A percentile compares a stretch with the other conserved stretches of the same genome.
Evolutionary conservation across 2,113 vertebrate genomes (phyloP).

Genomic region (Cavia aperea): DNA sequence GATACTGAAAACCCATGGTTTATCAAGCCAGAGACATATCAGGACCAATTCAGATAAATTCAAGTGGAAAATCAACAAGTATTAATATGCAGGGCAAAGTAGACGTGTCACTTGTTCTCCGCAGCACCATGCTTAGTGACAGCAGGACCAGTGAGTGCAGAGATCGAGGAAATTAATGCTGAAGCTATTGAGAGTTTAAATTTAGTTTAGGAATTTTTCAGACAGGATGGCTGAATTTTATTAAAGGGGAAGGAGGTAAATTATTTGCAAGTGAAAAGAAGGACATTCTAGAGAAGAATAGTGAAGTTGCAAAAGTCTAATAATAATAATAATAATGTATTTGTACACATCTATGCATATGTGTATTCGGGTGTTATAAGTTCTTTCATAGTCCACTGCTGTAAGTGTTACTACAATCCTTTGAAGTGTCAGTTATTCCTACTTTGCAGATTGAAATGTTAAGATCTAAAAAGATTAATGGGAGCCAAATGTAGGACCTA

Average conservation of each 20-base stretch:
- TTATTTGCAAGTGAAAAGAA: constrained; percentile 14
- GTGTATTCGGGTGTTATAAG: not conserved
- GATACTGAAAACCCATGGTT: not conserved
- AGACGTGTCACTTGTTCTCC: not conserved
- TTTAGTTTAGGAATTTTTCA: constrained; percentile 3
- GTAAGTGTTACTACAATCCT: not conserved
- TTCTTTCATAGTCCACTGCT: not conserved
- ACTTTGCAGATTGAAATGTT: not conserved
- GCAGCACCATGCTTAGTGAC: not conserved
- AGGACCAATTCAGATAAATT: not conserved
- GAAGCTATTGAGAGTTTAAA: not conserved
- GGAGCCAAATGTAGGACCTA: not conserved
- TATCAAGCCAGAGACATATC: constrained; percentile 12
- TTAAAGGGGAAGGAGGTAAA: not conserved
- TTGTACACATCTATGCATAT: not conserved
- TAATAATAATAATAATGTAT: not conserved
- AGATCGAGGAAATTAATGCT: not conserved
- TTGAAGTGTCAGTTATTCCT: not conserved
- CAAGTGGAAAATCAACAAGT: not conserved
- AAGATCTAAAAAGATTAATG: constrained; percentile 22
- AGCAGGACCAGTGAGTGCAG: not conserved
- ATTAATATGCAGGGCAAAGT: not conserved
- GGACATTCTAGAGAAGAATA: not conserved
- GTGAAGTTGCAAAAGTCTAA: not conserved
- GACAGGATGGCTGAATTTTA: not conserved